These are phyloP conservation scores for Omphaloscelis lunosa DNA, from an alignment of 2,888 invertebrate genomes.

Conservation along the genomic window DNA sequence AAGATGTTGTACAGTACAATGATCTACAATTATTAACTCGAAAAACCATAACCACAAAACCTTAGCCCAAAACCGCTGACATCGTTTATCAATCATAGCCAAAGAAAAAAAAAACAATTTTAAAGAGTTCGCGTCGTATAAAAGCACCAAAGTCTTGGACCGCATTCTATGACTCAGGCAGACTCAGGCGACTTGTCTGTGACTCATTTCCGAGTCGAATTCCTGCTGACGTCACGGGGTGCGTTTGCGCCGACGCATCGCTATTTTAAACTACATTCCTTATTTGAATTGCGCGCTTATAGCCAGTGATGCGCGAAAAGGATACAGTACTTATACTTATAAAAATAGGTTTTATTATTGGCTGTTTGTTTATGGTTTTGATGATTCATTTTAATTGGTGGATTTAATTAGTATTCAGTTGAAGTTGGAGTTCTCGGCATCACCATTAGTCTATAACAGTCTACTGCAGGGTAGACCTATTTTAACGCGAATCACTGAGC, in stretches of 20 bases:
- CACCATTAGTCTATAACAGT: too few species aligned
- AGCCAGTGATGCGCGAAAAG: slow-evolving; percentile 54
- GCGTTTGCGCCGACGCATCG: slow-evolving; percentile 73
- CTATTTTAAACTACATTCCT: slow-evolving; percentile 82
- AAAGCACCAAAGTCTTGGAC: slow-evolving; percentile 51
- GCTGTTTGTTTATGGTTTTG: slow-evolving; percentile 19
- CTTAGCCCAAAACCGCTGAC: neutral
- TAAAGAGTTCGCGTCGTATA: slow-evolving; percentile 43
- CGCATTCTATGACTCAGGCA: slow-evolving; percentile 73
- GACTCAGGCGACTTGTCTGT: slow-evolving; percentile 63
- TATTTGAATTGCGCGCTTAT: slow-evolving; percentile 68
- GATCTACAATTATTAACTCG: neutral
- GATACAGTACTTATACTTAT: slow-evolving; percentile 18
- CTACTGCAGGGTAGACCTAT: too few species aligned
- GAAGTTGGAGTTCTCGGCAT: too few species aligned
- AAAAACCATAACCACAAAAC: neutral
- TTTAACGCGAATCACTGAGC: neutral
- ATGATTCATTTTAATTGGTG: slow-evolving; percentile 8
- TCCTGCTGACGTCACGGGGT: slow-evolving; percentile 86
- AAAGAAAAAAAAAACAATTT: slow-evolving; percentile 26
- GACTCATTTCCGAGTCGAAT: slow-evolving; percentile 86
- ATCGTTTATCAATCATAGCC: slow-evolving; percentile 14
- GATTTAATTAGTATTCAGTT: slow-evolving; percentile 14
- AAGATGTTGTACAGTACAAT: neutral
- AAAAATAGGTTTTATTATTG: slow-evolving; percentile 31